Evolutionary conservation across 2,888 invertebrate genomes (phyloP), one percentile per base, ranked within the genome.

Genomic region (Andrena hattorfiana): DNA sequence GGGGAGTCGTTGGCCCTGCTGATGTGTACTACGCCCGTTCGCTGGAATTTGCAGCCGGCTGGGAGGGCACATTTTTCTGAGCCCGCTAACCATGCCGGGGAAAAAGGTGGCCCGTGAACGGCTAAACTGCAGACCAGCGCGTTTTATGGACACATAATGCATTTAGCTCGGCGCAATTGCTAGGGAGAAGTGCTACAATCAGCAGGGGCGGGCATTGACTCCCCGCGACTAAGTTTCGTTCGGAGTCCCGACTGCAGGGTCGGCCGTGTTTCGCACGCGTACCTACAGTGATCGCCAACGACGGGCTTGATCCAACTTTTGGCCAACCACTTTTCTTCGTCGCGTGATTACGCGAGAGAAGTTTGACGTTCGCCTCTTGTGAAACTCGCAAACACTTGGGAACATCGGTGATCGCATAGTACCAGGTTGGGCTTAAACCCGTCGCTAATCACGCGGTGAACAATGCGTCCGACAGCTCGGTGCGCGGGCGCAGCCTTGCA

Each of bases 141-240:
- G 54, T 66, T 66, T 70, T 71, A 77, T 62, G 68, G 60, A 30
- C 35, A 35, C 60, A 76, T 74, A 74, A 81, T 81, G 81, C 70
- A 42, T 77, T 81, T 77, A 77, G 68, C 56, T 5, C 2, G 49
- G 51, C 35, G 64, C 72, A 72, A 78, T 84, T 78, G 75, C 64
- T 60, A 56, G 68, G n/a, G 71, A 75, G 79, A 83, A 84, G 70
- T 68, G 77, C 35, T 69, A 54, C 77, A 56, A 80, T 85, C 84
- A 77, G 78, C 84, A 71, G 35, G 62, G 42, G 60, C 81, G 66
- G 42, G 64, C 81, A 78, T 82, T 82, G 74, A 68, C 74, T 77
- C 79, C 60, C 56, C 30, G 73, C 66, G 63, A 54, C 62, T 35
- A 64, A 81, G 84, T 76, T 78, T 79, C 71, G 64, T 63, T 69